Evolutionary conservation across 2,888 invertebrate species (phyloP), one percentile per base, ranked within the genome.

Genomic region (Rhagophthalmus giganteus): DNA sequence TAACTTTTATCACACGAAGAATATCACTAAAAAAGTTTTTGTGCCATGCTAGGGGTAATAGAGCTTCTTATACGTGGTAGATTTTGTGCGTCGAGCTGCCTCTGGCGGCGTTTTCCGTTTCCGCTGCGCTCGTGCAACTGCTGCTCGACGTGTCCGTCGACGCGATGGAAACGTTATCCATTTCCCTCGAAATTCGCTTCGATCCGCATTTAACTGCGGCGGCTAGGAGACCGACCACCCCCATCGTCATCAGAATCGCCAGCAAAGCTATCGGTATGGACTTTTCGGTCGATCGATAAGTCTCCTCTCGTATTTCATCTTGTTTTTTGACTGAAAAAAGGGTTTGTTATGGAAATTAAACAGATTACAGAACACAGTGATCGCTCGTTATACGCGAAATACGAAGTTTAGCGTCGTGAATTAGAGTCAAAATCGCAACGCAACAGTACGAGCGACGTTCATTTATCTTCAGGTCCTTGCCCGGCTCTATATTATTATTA

Each of bases 241-340:
- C 81, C 10, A 81, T 78, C n/a, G 81, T 77, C 40, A 81, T 79
- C 45, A 82, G 65, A 66, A 82, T 79, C 67, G 81, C 79, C 20
- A 82, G 79, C 27, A 82, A 57, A 2, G 76, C 72, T 30, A 80
- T 73, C 66, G 63, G 63, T 14, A 61, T 51, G 4, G 56, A 45
- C 45, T 54, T 57, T 33, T 52, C 39, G 8, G 31, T 31, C 10
- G 44, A 25, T 8, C 28, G 46, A 10, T 31, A 15, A 10, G n/a
- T n/a, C n/a, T 47, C 33, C 28, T 41, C 26, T 28, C 40, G 38
- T 14, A 10, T 30, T 41, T 42, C 47, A 16, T 50, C 50, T 32
- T 54, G 50, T 30, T 54, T 44, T 27, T 39, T 54, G 10, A 50
- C 54, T 54, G 33, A 3, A 46, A 45, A 48, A 35, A 25, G n/a